These are phyloP conservation scores for Smittia aterrima DNA, from an alignment of 2,888 invertebrate genomes.

Conservation along the genomic window DNA sequence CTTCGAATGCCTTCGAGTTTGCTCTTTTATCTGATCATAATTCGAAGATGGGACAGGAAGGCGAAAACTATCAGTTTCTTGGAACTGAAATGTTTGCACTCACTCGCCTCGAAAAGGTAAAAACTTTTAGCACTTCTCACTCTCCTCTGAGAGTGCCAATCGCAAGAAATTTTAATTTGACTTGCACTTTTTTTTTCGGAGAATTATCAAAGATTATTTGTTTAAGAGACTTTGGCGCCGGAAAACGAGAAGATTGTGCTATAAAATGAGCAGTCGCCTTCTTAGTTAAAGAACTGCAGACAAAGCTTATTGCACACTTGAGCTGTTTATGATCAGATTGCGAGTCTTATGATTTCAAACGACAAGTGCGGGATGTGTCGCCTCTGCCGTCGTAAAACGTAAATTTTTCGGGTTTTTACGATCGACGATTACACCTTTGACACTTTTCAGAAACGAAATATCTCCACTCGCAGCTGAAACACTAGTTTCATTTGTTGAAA, in stretches of 20 bases:
- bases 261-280: slow-evolving; percentile 1
- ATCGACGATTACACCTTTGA: slow-evolving; percentile 21
- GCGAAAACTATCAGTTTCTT: slow-evolving; percentile 40
- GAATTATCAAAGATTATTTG: slow-evolving; percentile 15
- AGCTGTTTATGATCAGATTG: slow-evolving; percentile 18
- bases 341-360: neutral
- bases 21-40: slow-evolving; percentile 26
- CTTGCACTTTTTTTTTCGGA: neutral
- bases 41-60: slow-evolving; percentile 17
- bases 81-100: slow-evolving; percentile 17
- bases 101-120: neutral
- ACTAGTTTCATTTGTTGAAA: neutral
- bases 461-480: neutral
- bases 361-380: slow-evolving; percentile 33
- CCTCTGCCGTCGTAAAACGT: slow-evolving; percentile 28
- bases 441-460: neutral
- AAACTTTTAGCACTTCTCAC: slow-evolving; percentile 21
- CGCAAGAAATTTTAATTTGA: neutral
- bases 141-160: neutral
- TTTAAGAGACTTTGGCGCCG: neutral
- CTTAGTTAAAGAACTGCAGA: neutral
- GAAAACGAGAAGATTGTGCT: neutral
- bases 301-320: neutral
- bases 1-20: neutral
- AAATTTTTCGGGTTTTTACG: slow-evolving; percentile 5